These are phyloP conservation scores for Calliopsis andreniformis DNA, from an alignment of 1,140 invertebrate genomes.

Conservation along the genomic window DNA sequence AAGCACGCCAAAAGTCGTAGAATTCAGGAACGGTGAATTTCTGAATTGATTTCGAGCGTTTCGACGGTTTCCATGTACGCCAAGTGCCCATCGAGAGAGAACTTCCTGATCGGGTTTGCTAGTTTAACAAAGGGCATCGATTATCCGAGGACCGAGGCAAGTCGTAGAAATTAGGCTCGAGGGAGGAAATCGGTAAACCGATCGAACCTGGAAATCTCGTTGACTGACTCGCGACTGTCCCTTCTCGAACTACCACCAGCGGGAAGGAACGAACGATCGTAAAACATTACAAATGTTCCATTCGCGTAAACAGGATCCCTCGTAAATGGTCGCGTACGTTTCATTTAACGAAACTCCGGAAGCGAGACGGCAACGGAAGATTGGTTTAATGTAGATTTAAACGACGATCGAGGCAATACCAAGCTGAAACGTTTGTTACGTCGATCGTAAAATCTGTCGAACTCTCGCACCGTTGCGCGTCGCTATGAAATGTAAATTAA, in stretches of 20 bases:
- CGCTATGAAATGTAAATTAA: background rate
- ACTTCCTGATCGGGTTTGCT: too few relatives aligned
- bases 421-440: background rate
- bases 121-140: too few relatives aligned
- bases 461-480: background rate
- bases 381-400: constrained; percentile 13
- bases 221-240: background rate
- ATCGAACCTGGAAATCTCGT: background rate
- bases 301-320: background rate
- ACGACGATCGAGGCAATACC: background rate
- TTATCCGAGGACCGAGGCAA: too few relatives aligned
- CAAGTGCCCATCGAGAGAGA: too few relatives aligned
- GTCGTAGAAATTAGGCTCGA: background rate
- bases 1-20: too few relatives aligned
- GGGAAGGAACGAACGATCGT: background rate
- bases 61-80: too few relatives aligned
- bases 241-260: background rate
- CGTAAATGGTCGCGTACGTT: constrained; percentile 12
- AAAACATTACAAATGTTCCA: background rate
- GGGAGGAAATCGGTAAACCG: background rate
- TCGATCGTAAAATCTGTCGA: constrained; percentile 24
- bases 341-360: background rate
- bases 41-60: too few relatives aligned
- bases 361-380: background rate
- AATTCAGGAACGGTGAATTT: too few relatives aligned